Base-by-base conservation (phyloP, 2,797 vertebrate genomes). In the Acipenser ruthenus region DNA sequence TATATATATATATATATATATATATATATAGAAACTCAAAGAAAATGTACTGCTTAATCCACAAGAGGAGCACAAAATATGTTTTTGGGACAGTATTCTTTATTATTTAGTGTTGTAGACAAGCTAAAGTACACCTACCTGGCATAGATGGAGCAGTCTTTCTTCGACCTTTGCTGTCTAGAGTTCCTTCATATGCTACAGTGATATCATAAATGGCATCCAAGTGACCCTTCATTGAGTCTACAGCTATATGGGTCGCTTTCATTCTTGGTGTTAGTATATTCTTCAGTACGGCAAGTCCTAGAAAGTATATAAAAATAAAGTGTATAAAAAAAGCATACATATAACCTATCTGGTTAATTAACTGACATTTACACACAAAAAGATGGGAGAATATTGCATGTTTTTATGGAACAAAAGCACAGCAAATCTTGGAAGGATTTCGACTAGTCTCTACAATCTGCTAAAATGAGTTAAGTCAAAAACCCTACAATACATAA, bases 181-280 rank as follows among this genome's bases (percentile, higher is more conserved):
- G 67, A 0, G 90, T 94, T 71, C 92, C 91, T 80, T 98, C 95
- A 6, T 95, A 99, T 51, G 93, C 96, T 70, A 99, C 93, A 0
- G 97, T 99, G 67, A 99, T 68, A 65, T 99, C 96, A 47, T 99
- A 99, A 49, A 99, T 82, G 0, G 95, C 95, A 69, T 96, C 87
- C 70, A 99, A 82, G 69, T 96, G 93, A 52, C 72, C 86, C 68
- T 87, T 92, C 96, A 98, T 94, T 10, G 88, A 79, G 67, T 93
- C 87, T 18, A 98, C 78, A 65, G 96, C 96, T 69, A 97, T 75
- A 0, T 95, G 87, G 65, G 92, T 93, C 10, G 96, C 97, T 78
- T 91, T 98, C 84, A 97, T 91, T 1, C 95, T 89, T 62, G 97
- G 97, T 0, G 95, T 98, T 10, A 99, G 82, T 23, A 95, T 92